These are phyloP conservation scores for Uropetala carovei DNA, from an alignment of 2,888 invertebrate species.

Conservation along the genomic window DNA sequence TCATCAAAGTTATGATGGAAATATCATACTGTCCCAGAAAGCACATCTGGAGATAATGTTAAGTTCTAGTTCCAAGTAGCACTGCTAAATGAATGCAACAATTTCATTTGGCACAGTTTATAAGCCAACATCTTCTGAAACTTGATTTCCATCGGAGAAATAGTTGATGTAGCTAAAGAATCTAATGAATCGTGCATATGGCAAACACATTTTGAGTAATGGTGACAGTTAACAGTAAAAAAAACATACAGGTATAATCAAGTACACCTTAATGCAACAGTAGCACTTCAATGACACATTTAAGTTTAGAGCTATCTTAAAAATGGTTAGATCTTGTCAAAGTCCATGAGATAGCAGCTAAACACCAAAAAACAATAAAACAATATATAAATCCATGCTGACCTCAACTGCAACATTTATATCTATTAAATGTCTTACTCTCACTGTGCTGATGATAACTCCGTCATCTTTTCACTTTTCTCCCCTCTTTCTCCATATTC, in stretches of 20 bases:
- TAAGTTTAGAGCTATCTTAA: constrained; percentile 1
- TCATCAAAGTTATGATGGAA: constrained; percentile 16
- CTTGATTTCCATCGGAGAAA: background rate
- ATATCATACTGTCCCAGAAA: background rate
- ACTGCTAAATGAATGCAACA: background rate
- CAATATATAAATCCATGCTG: background rate
- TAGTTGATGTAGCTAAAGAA: constrained; percentile 1
- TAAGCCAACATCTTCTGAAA: background rate
- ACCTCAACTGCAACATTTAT: background rate
- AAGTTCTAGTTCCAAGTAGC: constrained; percentile 13
- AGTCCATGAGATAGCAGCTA: constrained; percentile 15
- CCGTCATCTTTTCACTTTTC: constrained; percentile 18
- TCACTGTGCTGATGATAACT: constrained; percentile 17
- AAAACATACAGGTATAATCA: background rate
- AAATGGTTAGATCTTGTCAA: background rate
- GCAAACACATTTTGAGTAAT: background rate
- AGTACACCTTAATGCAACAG: background rate
- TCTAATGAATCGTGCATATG: background rate
- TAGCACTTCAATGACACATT: background rate
- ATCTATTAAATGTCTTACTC: background rate
- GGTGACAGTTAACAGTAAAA: background rate
- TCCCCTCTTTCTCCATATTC: constrained; percentile 72
- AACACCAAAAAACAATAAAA: background rate
- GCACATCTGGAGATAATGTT: background rate
- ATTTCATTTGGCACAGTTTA: constrained; percentile 53